Evolutionary conservation across 2,888 invertebrate species (phyloP).

Genomic region (Neoascia interrupta): DNA sequence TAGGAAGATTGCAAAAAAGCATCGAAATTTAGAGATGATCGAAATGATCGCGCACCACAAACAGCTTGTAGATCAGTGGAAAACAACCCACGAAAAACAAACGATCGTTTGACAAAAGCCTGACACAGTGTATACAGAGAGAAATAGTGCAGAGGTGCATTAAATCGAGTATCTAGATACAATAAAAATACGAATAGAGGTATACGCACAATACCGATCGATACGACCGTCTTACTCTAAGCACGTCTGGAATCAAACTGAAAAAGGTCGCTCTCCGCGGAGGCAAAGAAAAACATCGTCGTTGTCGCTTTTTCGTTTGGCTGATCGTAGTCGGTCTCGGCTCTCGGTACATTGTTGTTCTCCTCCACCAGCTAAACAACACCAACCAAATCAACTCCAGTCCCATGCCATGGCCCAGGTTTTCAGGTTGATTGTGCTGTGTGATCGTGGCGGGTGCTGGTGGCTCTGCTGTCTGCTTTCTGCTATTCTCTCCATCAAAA

Average conservation of each 20-base stretch:
- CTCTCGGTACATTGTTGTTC: constrained; percentile 18
- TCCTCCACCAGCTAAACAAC: constrained; percentile 10
- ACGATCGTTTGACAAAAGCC: neutral
- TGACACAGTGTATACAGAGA: constrained; percentile 19
- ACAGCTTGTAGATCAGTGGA: constrained; percentile 28
- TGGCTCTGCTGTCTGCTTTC: constrained; percentile 41
- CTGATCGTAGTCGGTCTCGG: constrained; percentile 4
- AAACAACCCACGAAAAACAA: constrained; percentile 11
- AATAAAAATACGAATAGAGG: neutral
- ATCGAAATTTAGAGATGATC: constrained; percentile 12
- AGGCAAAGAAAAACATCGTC: constrained; percentile 53
- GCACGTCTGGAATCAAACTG: constrained; percentile 68
- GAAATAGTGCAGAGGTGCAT: constrained; percentile 45
- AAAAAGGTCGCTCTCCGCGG: constrained; percentile 58
- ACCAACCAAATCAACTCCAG: too few species aligned
- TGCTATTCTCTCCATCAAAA: too few species aligned
- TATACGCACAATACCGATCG: constrained; percentile 11
- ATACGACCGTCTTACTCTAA: constrained; percentile 63
- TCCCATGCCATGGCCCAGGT: too few species aligned
- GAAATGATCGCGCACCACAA: neutral
- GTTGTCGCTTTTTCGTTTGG: neutral
- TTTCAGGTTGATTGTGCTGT: constrained; percentile 19
- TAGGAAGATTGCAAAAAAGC: constrained; percentile 25
- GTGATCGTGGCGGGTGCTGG: constrained; percentile 31
- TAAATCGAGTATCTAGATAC: constrained; percentile 56